Evolutionary conservation across 2,113 vertebrate species (phyloP).

Genomic region (Anthoscopus minutus): DNA sequence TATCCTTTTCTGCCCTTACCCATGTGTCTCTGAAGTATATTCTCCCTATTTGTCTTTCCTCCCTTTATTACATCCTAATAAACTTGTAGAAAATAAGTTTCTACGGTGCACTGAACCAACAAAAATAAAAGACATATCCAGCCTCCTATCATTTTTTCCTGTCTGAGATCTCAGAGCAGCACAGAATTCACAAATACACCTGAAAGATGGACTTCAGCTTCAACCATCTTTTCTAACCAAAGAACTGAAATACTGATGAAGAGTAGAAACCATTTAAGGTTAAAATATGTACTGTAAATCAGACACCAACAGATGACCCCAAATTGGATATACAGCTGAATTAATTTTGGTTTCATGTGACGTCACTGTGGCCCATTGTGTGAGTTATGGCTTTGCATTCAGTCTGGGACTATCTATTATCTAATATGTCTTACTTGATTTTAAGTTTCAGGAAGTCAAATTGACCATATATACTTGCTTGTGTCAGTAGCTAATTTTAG

Average conservation of each 20-base stretch:
- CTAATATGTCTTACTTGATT: conserved; percentile 57
- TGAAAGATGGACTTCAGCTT: not conserved
- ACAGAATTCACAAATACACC: not conserved
- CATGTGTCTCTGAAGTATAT: not conserved
- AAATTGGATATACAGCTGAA: conserved; percentile 17
- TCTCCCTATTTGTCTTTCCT: not conserved
- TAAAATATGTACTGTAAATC: not conserved
- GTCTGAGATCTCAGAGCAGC: not conserved
- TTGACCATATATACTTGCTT: conserved; percentile 63
- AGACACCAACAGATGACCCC: not conserved
- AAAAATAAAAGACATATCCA: not conserved
- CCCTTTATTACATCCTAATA: not conserved
- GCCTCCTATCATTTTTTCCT: not conserved
- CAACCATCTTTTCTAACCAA: not conserved
- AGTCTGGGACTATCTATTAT: conserved; percentile 54
- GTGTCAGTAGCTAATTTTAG: conserved; percentile 71
- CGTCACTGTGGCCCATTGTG: conserved; percentile 11
- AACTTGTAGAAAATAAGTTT: not conserved
- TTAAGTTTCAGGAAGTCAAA: conserved; percentile 58
- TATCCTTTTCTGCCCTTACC: not conserved
- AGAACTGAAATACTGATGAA: not conserved
- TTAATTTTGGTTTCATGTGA: conserved; percentile 50
- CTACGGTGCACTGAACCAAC: not conserved
- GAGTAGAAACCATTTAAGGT: not conserved
- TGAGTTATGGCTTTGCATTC: conserved; percentile 49